These are phyloP conservation scores for Peromyscus attwateri DNA, from an alignment of 2,797 vertebrate genomes.

Conservation along the genomic window DNA sequence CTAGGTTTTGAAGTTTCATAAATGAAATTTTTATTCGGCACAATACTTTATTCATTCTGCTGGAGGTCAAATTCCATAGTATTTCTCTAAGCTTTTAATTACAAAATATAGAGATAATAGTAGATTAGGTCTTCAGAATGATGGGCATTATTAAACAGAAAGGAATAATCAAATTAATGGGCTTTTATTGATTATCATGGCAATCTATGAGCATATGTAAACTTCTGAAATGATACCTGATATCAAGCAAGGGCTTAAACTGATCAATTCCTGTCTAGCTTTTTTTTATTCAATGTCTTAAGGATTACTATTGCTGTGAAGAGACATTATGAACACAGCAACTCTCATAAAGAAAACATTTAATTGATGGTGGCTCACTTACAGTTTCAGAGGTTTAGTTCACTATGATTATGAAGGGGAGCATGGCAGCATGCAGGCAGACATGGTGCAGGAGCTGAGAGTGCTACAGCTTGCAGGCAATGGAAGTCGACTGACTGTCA, in stretches of 20 bases:
- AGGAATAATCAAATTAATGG: not conserved
- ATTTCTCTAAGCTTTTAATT: not conserved
- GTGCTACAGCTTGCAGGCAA: no score
- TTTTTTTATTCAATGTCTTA: not conserved
- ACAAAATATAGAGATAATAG: not conserved
- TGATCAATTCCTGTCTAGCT: not conserved
- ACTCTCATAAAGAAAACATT: no score
- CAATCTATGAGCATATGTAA: not conserved
- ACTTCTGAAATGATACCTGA: not conserved
- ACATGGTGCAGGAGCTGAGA: no score
- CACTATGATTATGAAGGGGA: no score
- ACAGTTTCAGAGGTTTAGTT: no score
- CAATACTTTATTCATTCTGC: not conserved
- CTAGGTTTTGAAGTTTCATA: not conserved
- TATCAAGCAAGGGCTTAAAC: not conserved
- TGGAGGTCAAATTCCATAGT: not conserved
- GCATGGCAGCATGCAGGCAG: no score
- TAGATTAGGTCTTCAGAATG: not conserved
- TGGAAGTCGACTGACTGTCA: no score
- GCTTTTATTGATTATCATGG: not conserved
- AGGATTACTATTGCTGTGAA: no score
- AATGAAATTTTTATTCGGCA: constrained; percentile 29
- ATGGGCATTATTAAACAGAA: not conserved
- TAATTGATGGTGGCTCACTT: no score
- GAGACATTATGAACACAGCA: no score